Evolutionary conservation across 2,888 invertebrate species (phyloP), one percentile per base, ranked within the genome.

Genomic region (Sinopyrophorus schimmeli): DNA sequence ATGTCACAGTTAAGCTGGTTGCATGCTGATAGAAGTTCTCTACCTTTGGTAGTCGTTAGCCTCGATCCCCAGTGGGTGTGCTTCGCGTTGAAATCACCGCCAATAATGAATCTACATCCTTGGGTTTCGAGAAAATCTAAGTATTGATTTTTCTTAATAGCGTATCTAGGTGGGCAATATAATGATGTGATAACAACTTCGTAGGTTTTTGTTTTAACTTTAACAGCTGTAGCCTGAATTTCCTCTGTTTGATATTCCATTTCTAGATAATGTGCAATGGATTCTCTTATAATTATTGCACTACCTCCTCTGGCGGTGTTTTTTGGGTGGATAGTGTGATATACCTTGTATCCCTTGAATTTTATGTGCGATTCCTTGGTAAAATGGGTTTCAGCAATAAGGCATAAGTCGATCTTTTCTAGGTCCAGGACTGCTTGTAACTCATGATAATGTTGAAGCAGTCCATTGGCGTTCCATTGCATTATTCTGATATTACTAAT

Each of bases 381-480:
- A 26, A 58, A 56, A 38, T 59, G 59, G 15, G 57, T 60, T 31
- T 58, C 50, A 32, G 51, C 46, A 12, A 55, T 42, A 5, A 58
- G 39, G 54, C 44, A 37, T 55, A 57, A 38, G 28, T 59, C 53
- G 15, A 57, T 57, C 27, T 57, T 53, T 46, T 57, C 41, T 47
- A 41, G 26, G 34, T 43, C 44, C 31, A 59, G 40, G 39, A 53
- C 26, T 34, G 31, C 40, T 42, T 49, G 52, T 11, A 59, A 11
- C 38, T 59, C 48, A 17, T 56, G 40, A 16, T 57, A 49, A 40
- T 54, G 54, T 39, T 53, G 52, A 26, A 58, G 37, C 6, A 57
- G 43, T 18, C 55, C 57, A 41, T 57, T 59, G 31, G 56, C 48
- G 34, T 56, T 55, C 55, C 52, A 60, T 38, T 18, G 18, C 35